A percentile compares a stretch with the other conserved stretches of the same genome.
Conservation (phyloP, 2,888 invertebrate genomes). For the Allygus modestus region DNA sequence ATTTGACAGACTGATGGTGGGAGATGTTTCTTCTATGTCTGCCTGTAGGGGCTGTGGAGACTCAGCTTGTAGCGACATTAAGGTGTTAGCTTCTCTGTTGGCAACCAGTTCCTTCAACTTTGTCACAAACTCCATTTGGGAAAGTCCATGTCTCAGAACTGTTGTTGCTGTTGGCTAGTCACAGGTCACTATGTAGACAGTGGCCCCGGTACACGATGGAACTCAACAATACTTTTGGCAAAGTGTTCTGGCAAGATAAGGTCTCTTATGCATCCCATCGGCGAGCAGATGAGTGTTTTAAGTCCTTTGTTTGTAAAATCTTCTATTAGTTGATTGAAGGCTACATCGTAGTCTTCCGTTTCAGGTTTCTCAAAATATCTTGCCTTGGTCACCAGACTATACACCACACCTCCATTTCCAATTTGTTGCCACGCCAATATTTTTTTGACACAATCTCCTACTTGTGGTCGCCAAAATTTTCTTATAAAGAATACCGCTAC, state of each 20-base stretch:
- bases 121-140: constrained; percentile 1
- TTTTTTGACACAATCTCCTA: background rate
- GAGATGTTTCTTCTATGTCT: background rate
- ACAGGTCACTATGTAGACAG: background rate
- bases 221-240: background rate
- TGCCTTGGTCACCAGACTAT: constrained; percentile 26
- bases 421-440: background rate
- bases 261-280: constrained; percentile 37
- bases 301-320: background rate
- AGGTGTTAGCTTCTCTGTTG: background rate
- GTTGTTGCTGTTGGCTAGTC: background rate
- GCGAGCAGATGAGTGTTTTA: constrained; percentile 25
- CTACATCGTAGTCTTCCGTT: background rate
- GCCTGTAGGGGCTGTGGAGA: background rate
- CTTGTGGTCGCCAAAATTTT: background rate
- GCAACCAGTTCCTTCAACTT: background rate
- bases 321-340: constrained; percentile 4
- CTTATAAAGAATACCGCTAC: constrained; percentile 8
- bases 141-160: constrained; percentile 23
- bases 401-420: background rate
- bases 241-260: constrained; percentile 11
- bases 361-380: constrained; percentile 2
- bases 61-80: background rate
- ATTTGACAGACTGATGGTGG: background rate
- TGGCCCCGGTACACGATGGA: background rate